phyloP scores from a whole-genome alignment of 2,888 invertebrate species.

The Oscheius sp. region DNA sequence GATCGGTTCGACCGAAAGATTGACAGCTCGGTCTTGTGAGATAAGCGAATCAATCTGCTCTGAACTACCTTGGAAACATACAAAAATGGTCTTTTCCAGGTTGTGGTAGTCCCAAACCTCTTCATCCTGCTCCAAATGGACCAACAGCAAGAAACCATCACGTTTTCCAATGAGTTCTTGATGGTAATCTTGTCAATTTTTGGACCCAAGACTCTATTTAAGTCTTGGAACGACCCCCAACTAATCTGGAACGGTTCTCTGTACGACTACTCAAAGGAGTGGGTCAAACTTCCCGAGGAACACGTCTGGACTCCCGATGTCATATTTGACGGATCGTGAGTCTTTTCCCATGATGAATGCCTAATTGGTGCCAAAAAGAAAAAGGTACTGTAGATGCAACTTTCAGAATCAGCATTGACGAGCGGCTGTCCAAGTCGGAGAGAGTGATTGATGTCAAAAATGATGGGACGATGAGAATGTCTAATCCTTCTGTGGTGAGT shows the following conservation, averaged over 20 bases:
- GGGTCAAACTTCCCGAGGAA: constrained; percentile 46
- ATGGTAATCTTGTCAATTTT: constrained; percentile 37
- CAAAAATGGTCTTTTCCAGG: constrained; percentile 2
- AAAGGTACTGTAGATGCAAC: no score
- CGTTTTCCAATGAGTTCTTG: constrained; percentile 55
- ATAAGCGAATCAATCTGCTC: no score
- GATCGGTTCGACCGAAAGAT: no score
- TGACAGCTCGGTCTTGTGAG: no score
- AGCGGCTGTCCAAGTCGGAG: constrained; percentile 37
- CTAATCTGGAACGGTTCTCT: constrained; percentile 55
- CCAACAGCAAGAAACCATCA: constrained; percentile 61
- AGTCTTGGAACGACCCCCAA: constrained; percentile 64
- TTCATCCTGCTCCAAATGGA: constrained; percentile 57
- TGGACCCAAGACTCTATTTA: not conserved
- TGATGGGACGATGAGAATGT: constrained; percentile 49
- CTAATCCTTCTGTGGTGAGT: constrained; percentile 46
- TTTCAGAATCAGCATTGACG: constrained; percentile 46
- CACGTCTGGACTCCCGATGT: constrained; percentile 58
- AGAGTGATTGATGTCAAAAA: constrained; percentile 51
- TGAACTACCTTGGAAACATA: no score
- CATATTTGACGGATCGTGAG: constrained; percentile 52
- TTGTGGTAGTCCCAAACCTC: constrained; percentile 52
- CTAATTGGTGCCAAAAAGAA: not conserved
- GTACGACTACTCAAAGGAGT: constrained; percentile 41
- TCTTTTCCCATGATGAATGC: not conserved